These are phyloP conservation scores for Urophycis tenuis DNA, from an alignment of 2,797 vertebrate genomes.

Conservation along the genomic window DNA sequence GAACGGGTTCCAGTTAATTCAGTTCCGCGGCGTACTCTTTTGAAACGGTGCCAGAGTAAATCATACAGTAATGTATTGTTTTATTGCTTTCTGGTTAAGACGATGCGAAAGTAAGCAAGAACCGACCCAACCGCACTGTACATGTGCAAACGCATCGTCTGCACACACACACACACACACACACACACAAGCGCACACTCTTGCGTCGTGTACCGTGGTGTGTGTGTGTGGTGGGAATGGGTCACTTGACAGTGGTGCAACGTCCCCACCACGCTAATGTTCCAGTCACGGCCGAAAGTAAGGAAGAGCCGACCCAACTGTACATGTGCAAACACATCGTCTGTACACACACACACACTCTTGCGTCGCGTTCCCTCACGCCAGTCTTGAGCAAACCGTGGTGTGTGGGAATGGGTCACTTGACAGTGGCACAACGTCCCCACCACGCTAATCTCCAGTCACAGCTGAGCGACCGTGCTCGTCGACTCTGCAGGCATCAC, in stretches of 20 bases:
- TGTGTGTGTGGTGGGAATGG: not conserved
- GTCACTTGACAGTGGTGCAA: not conserved
- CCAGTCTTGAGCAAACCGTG: not conserved
- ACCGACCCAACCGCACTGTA: not conserved
- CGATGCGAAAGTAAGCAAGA: not conserved
- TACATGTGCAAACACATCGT: not conserved
- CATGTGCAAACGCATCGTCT: not conserved
- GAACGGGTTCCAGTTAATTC: too few relatives aligned
- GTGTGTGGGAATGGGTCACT: not conserved
- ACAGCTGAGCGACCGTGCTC: constrained; percentile 30
- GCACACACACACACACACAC: too few relatives aligned
- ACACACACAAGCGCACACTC: not conserved
- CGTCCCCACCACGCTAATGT: constrained; percentile 36
- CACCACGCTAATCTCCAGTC: constrained; percentile 38
- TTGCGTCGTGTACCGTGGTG: not conserved
- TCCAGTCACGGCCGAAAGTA: constrained; percentile 25
- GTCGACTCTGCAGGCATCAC: constrained; percentile 29
- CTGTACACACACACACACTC: not conserved
- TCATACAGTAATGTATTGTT: too few relatives aligned
- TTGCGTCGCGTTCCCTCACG: not conserved
- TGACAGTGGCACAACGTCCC: constrained; percentile 5
- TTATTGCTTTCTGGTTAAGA: too few relatives aligned
- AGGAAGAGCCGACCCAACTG: not conserved
- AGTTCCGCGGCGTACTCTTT: too few relatives aligned
- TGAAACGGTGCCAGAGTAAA: too few relatives aligned